Evolutionary conservation across 2,113 vertebrate genomes (phyloP), one percentile per base, ranked within the genome.

Genomic region (Callithrix jacchus): DNA sequence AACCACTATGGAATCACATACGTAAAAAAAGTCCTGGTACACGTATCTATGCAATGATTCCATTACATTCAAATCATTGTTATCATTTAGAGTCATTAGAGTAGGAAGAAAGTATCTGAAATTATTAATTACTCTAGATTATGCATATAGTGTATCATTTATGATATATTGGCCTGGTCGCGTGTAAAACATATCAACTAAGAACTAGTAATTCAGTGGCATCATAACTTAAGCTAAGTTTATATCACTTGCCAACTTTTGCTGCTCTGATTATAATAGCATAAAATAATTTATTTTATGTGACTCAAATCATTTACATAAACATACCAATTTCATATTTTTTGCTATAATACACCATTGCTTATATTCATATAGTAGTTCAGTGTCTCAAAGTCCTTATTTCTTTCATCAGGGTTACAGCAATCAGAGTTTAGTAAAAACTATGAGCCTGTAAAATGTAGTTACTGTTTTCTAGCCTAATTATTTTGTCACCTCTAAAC

Each of bases 361-460:
- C 18, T 88, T 73, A 47, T 64, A 54, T 86, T 85, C 40, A 3
- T 47, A 77, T 74, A 54, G 30, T 40, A 47, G 47, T 47, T 92
- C 30, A 89, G 58, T 5, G 16, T 23, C 79, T 86, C 30, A 58
- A 37, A 80, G 17, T 58, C 23, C 23, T 35, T 87, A 58, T 42
- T 94, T 6, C 18, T 20, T 80, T 32, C 6, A 45, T 52, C n/a
- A 30, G 2, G 42, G 16, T n/a, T 87, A 7, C 23, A 47, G 13
- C 27, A 94, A 94, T 74, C 85, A 9, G 10, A n/a, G 54, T 89
- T 91, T 52, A 79, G 10, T 91, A 80, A 93, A 87, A 91, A 11
- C 14, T 54, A 0, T 20, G 8, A 70, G 16, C 30, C 45, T 83
- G 2, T 79, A 54, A 77, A 79, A 81, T 37, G 13, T 5, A 83